Percentiles rank a stretch among this genome's conserved stretches.
phyloP scores from a whole-genome alignment of 1,140 invertebrate genomes.

The Zaprionus gabonicus region DNA sequence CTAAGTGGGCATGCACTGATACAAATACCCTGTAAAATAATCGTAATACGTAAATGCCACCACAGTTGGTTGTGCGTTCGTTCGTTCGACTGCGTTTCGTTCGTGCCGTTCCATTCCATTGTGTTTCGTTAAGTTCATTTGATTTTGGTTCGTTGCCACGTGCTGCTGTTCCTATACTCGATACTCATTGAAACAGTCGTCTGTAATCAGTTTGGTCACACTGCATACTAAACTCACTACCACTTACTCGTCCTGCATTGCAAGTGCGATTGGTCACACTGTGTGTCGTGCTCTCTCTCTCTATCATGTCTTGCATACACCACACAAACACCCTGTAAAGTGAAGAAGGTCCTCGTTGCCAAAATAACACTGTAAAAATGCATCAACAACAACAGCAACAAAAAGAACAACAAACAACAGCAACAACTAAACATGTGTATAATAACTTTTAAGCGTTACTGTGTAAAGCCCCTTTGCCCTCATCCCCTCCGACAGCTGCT shows the following conservation, averaged over 20 bases:
- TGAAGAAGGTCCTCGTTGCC: constrained; percentile 3
- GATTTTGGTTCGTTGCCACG: constrained; percentile 6
- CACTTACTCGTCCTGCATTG: constrained; percentile 21
- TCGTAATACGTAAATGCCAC: constrained; percentile 26
- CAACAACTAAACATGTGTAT: constrained; percentile 20
- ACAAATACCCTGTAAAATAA: constrained; percentile 44
- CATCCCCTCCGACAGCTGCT: constrained; percentile 12
- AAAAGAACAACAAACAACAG: neutral
- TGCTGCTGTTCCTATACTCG: constrained; percentile 32
- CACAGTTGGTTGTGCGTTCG: constrained; percentile 28
- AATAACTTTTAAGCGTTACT: constrained; percentile 31
- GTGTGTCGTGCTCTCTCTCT: constrained; percentile 30
- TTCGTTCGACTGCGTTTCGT: constrained; percentile 31
- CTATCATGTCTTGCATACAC: constrained; percentile 39
- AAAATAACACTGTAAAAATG: constrained; percentile 45
- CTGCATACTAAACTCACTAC: neutral
- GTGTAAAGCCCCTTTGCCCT: constrained; percentile 8
- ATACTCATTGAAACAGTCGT: constrained; percentile 24
- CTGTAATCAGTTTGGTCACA: constrained; percentile 32
- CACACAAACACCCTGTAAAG: constrained; percentile 17
- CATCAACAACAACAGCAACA: constrained; percentile 21
- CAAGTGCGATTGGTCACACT: constrained; percentile 30
- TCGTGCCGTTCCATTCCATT: constrained; percentile 24
- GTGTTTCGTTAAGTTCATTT: constrained; percentile 24
- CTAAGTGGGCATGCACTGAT: neutral